Evolutionary conservation across 2,113 vertebrate species (phyloP).

Genomic region (Macaca nemestrina): DNA sequence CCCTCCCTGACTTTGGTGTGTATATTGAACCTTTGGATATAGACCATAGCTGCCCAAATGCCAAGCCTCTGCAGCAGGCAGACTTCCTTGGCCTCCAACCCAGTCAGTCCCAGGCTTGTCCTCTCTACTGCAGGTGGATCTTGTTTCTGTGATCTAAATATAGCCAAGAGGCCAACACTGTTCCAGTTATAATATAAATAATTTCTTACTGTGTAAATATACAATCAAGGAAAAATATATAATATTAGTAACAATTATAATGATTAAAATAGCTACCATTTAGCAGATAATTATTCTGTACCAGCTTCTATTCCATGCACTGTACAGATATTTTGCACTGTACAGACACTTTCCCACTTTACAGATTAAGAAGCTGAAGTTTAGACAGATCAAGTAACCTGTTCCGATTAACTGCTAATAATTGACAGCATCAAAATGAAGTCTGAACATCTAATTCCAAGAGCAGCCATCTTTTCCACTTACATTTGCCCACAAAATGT

Average conservation of each 20-base stretch:
- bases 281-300: background rate
- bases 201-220: background rate
- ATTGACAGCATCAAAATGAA: background rate
- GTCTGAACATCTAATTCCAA: background rate
- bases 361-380: background rate
- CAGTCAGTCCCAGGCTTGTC: background rate
- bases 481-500: background rate
- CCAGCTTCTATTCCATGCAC: background rate
- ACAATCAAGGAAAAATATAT: background rate
- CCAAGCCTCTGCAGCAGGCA: background rate
- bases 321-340: background rate
- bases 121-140: background rate
- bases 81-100: background rate
- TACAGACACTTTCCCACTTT: background rate
- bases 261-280: slow-evolving; percentile 14
- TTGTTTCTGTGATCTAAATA: background rate
- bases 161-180: background rate
- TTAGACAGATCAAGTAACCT: background rate
- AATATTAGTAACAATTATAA: background rate
- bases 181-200: background rate
- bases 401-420: background rate
- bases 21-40: background rate
- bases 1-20: background rate
- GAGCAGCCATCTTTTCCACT: background rate
- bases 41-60: background rate